These are phyloP conservation scores for Pachycephus smyrnensis DNA, from an alignment of 2,888 invertebrate species.

Conservation along the genomic window DNA sequence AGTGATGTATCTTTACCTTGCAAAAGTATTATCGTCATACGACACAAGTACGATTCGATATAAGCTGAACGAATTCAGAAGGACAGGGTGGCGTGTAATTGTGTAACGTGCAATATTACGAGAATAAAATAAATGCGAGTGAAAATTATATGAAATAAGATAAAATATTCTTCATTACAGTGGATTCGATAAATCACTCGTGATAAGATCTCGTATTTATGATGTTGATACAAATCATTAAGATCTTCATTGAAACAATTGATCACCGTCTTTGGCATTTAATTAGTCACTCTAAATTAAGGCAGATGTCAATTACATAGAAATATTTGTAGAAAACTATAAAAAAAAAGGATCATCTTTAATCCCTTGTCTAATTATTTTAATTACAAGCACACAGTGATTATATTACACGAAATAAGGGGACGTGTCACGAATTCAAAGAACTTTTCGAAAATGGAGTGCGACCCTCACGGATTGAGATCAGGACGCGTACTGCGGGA, in stretches of 20 bases:
- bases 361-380: background rate
- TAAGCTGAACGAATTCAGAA: background rate
- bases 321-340: background rate
- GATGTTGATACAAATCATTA: background rate
- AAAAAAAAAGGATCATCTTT: background rate
- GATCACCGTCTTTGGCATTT: background rate
- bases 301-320: background rate
- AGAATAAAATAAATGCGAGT: background rate
- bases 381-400: background rate
- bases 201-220: background rate
- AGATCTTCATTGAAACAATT: background rate
- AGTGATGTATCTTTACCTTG: background rate
- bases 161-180: background rate
- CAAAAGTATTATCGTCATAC: background rate
- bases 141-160: no score
- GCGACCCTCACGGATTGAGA: slow-evolving; percentile 29
- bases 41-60: no score
- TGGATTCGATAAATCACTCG: background rate
- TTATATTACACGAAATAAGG: background rate
- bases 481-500: slow-evolving; percentile 34
- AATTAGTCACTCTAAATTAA: background rate
- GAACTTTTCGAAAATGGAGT: background rate
- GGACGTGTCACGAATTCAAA: background rate
- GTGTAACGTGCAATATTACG: background rate
- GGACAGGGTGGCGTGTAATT: no score